phyloP scores from a whole-genome alignment of 2,113 vertebrate species.

The Vulpes ferrilata region DNA sequence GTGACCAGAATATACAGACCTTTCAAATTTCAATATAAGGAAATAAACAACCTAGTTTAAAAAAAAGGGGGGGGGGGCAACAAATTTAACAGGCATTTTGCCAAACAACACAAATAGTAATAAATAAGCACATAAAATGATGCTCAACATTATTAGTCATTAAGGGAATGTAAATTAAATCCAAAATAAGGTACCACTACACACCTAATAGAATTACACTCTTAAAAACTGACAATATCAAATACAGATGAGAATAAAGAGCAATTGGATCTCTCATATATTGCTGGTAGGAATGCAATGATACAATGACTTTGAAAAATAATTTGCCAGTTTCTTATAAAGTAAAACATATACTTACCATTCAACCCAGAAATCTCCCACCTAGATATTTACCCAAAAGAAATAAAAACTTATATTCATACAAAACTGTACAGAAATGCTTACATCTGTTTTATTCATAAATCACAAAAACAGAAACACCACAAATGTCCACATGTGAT shows the following conservation, averaged over 20 bases:
- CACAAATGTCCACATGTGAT: neutral
- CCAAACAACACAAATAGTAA: neutral
- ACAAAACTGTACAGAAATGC: neutral
- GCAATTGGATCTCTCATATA: neutral
- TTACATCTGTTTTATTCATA: neutral
- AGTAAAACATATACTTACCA: constrained; percentile 36
- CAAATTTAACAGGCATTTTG: neutral
- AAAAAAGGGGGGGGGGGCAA: neutral
- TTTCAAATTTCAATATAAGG: constrained; percentile 26
- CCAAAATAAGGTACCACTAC: neutral
- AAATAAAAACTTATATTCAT: constrained; percentile 39
- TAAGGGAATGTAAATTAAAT: neutral
- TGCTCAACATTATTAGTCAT: neutral
- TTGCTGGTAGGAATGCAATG: neutral
- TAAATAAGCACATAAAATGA: constrained; percentile 18
- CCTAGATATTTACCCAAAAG: neutral
- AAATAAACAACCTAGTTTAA: neutral
- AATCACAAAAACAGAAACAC: constrained; percentile 27
- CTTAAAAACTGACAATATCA: constrained; percentile 31
- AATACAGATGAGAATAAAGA: neutral
- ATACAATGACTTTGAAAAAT: neutral
- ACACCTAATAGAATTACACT: neutral
- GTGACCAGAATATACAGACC: neutral
- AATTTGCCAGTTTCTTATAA: constrained; percentile 34
- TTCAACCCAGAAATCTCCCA: neutral